Evolutionary conservation across 2,797 vertebrate species (phyloP).

Genomic region (Gymnopithys bicolor): DNA sequence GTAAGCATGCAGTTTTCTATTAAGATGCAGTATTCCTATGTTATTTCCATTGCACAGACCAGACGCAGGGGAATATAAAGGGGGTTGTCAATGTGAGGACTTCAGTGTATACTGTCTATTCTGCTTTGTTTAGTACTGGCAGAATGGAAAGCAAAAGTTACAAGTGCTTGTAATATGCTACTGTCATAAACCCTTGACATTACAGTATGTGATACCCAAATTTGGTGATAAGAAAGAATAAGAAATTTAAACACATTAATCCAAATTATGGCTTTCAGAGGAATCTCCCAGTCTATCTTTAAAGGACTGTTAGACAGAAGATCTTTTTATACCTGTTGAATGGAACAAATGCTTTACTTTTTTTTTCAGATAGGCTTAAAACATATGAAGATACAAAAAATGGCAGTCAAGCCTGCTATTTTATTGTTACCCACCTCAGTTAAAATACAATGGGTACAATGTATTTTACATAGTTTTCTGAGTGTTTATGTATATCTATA

Average conservation of each 20-base stretch:
- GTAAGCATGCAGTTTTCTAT: background rate
- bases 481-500: constrained; percentile 76
- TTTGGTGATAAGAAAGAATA: background rate
- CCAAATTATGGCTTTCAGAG: background rate
- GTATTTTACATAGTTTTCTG: constrained; percentile 78
- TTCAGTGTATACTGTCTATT: background rate
- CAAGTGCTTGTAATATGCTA: background rate
- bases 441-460: constrained; percentile 78
- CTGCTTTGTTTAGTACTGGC: background rate
- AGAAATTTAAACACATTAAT: background rate
- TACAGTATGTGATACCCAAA: background rate
- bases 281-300: constrained; percentile 12
- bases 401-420: constrained; percentile 72
- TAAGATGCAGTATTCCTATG: background rate
- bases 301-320: background rate
- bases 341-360: constrained; percentile 75
- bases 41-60: background rate
- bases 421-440: constrained; percentile 76
- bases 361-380: constrained; percentile 80
- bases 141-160: background rate
- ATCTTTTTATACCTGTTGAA: constrained; percentile 55
- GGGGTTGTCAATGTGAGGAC: background rate
- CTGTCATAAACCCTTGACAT: background rate
- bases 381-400: constrained; percentile 79
- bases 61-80: background rate